phyloP scores from a whole-genome alignment of 2,113 vertebrate species.

The Caracal caracal region DNA sequence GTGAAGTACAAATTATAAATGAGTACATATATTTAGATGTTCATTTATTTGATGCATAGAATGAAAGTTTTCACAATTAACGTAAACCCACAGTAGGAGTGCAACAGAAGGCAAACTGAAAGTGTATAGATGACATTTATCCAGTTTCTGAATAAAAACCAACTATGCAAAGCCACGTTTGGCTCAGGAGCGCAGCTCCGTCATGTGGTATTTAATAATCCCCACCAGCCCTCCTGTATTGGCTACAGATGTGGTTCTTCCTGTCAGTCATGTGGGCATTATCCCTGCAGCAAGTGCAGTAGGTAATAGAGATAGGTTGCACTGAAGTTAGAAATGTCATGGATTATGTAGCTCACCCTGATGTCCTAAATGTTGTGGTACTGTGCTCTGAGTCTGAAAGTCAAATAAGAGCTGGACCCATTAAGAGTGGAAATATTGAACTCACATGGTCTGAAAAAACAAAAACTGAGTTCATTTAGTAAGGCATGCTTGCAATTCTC shows the following conservation, averaged over 20 bases:
- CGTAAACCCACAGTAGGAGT: neutral
- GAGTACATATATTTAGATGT: neutral
- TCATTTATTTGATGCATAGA: slow-evolving; percentile 14
- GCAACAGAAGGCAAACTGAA: neutral
- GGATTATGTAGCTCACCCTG: neutral
- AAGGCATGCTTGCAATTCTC: neutral
- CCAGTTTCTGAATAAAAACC: neutral
- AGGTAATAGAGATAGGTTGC: neutral
- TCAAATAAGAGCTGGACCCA: neutral
- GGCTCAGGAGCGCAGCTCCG: neutral
- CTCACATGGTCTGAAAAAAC: neutral
- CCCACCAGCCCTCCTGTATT: fast-evolving
- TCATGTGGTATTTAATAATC: neutral
- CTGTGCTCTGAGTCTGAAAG: neutral
- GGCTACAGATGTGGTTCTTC: neutral
- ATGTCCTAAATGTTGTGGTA: neutral
- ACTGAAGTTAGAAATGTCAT: neutral
- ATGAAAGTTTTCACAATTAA: neutral
- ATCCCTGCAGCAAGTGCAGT: fast-evolving
- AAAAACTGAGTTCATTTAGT: neutral
- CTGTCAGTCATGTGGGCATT: fast-evolving
- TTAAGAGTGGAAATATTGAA: neutral
- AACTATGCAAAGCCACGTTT: neutral
- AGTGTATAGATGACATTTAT: neutral
- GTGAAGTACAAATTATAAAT: neutral